These are phyloP conservation scores for Triplophysa rosa DNA, from an alignment of 2,113 vertebrate genomes.

Conservation along the genomic window DNA sequence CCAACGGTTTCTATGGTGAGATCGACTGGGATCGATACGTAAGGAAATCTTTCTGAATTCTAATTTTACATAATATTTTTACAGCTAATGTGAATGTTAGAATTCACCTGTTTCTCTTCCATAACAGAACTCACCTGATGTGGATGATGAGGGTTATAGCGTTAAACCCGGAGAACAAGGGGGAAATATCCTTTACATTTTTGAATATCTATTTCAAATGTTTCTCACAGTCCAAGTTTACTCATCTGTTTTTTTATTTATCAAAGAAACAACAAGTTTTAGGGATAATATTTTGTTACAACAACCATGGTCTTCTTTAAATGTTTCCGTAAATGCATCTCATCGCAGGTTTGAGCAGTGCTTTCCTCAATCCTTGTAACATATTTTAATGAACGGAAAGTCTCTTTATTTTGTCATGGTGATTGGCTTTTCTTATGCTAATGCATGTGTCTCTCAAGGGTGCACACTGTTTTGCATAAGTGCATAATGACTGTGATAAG, in stretches of 20 bases:
- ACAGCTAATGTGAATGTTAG: neutral
- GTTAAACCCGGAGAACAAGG: slow-evolving; percentile 87
- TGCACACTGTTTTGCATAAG: too few species aligned
- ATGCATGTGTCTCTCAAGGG: too few species aligned
- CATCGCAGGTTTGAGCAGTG: too few species aligned
- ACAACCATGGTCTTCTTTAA: too few species aligned
- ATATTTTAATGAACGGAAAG: neutral
- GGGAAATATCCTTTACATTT: slow-evolving; percentile 87
- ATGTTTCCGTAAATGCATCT: too few species aligned
- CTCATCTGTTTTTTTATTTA: slow-evolving; percentile 51
- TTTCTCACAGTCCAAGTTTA: neutral
- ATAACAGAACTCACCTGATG: slow-evolving; percentile 88
- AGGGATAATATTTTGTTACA: too few species aligned
- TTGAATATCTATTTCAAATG: slow-evolving; percentile 37
- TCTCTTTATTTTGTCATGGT: too few species aligned
- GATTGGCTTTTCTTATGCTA: too few species aligned
- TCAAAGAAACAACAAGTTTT: too few species aligned
- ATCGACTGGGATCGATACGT: slow-evolving; percentile 99
- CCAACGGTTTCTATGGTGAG: slow-evolving; percentile 96
- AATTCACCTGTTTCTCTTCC: slow-evolving; percentile 9
- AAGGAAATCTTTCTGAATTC: slow-evolving; percentile 67
- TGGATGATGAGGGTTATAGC: slow-evolving; percentile 97
- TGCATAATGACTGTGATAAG: too few species aligned
- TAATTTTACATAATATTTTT: neutral
- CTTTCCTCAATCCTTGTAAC: too few species aligned